Evolutionary conservation across 2,797 vertebrate genomes (phyloP), one percentile per base, ranked within the genome.

Genomic region (Morus bassanus): DNA sequence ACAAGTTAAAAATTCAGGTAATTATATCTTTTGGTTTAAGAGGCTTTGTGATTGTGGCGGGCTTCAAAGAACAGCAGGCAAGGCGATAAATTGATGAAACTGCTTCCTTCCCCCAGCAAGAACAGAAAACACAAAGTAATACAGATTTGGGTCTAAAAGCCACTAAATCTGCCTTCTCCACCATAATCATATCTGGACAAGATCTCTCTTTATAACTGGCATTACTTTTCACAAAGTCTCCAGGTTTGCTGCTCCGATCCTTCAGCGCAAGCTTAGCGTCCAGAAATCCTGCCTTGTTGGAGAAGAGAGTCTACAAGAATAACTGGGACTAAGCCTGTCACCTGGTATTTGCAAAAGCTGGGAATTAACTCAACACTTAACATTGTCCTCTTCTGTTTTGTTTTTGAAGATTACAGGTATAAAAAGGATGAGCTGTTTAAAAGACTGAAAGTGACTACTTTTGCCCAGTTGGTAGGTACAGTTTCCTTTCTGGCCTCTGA

Each of bases 381-480:
- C 50, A 1, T 85, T 53, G 59, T 57, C 21, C 33, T 72, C 41
- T 85, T 87, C 56, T 97, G 53, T 88, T 97, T 95, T 97, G 64
- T 79, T n/a, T 54, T 74, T 88, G 19, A 43, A 99, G 99, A 99
- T 98, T 99, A 99, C 97, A 99, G 99, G 45, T 99, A 99, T 75
- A 99, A 97, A 97, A 99, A 99, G 96, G 99, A 99, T 48, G 99
- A 99, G 95, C 98, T 99, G 91, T 99, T 99, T 92, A 99, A 99
- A 95, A 98, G 99, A 85, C 97, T 99, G 37, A 99, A 99, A 95
- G 99, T 99, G 92, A 99, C 99, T 4, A 99, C 99, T 18, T 99
- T 99, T 97, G 99, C 99, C 87, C 99, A 99, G 23, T 13, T 99
- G 99, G 99, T 99, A 97, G 31, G 99, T 96, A 72, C 18, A 54